phyloP scores from a whole-genome alignment of 1,140 invertebrate genomes.

The Caenorhabditis briggsae region DNA sequence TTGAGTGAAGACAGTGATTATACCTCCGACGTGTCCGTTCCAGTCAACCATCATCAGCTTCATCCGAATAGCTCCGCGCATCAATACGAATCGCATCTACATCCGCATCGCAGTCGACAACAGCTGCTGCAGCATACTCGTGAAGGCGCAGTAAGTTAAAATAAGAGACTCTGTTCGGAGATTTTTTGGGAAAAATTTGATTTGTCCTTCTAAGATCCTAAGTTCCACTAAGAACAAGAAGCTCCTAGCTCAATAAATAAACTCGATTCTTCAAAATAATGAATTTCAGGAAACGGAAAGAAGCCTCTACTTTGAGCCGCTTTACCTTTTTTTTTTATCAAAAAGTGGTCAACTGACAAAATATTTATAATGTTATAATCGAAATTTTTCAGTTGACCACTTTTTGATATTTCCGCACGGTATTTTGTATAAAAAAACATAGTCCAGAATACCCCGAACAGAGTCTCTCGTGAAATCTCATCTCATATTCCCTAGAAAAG shows the following conservation, averaged over 20 bases:
- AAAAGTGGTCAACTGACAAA: too few relatives aligned
- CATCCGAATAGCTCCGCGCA: constrained; percentile 71
- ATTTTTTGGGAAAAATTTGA: not conserved
- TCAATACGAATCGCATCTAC: constrained; percentile 76
- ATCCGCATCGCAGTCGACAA: constrained; percentile 81
- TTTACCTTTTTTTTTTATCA: too few relatives aligned
- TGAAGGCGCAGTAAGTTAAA: constrained; percentile 55
- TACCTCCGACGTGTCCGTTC: constrained; percentile 94
- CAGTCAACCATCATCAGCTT: constrained; percentile 82
- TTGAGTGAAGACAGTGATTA: constrained; percentile 97
- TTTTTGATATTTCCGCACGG: too few relatives aligned
- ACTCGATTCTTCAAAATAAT: too few relatives aligned
- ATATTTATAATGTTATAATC: not conserved
- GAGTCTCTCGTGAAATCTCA: not conserved
- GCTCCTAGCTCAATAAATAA: too few relatives aligned
- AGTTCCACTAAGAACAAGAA: too few relatives aligned
- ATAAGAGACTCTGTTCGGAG: too few relatives aligned
- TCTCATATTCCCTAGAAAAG: not conserved
- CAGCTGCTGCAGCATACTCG: constrained; percentile 7
- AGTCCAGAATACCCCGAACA: not conserved
- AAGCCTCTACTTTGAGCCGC: too few relatives aligned
- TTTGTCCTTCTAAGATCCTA: too few relatives aligned
- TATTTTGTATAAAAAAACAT: not conserved
- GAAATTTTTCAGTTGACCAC: not conserved
- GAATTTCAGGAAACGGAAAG: too few relatives aligned